Evolutionary conservation across 1,140 invertebrate species (phyloP).

Genomic region (Galleria mellonella): DNA sequence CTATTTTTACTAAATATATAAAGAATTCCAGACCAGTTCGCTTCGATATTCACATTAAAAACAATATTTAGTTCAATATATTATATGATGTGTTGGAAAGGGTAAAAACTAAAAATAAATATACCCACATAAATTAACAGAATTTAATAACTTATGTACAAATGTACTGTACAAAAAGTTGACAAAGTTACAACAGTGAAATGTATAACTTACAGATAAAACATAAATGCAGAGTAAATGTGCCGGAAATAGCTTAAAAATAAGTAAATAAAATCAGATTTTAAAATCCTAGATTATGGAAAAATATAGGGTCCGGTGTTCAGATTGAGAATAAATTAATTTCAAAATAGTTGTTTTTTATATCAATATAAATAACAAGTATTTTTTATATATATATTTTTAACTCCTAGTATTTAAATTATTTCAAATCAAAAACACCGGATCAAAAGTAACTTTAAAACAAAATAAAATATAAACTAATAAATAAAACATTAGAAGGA

Average conservation of each 20-base stretch:
- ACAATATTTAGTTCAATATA: no score
- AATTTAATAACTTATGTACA: constrained; percentile 58
- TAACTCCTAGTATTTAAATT: no score
- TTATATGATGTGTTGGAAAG: not conserved
- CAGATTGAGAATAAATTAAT: no score
- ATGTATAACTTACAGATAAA: constrained; percentile 14
- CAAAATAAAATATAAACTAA: no score
- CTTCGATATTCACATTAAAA: no score
- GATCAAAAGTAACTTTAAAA: no score
- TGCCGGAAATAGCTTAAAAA: constrained; percentile 27
- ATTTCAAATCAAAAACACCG: no score
- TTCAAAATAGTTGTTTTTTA: no score
- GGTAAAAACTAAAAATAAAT: constrained; percentile 27
- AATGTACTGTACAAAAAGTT: constrained; percentile 32
- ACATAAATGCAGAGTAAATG: constrained; percentile 52
- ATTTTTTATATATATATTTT: no score
- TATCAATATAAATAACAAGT: no score
- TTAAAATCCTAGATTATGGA: not conserved
- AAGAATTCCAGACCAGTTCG: no score
- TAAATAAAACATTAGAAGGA: constrained; percentile 12
- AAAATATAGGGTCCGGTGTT: not conserved
- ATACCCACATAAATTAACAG: constrained; percentile 34
- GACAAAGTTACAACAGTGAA: constrained; percentile 21
- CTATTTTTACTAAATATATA: no score
- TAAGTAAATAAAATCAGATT: not conserved